Evolutionary conservation across 2,113 vertebrate genomes (phyloP).

Genomic region (Colossoma macropomum): DNA sequence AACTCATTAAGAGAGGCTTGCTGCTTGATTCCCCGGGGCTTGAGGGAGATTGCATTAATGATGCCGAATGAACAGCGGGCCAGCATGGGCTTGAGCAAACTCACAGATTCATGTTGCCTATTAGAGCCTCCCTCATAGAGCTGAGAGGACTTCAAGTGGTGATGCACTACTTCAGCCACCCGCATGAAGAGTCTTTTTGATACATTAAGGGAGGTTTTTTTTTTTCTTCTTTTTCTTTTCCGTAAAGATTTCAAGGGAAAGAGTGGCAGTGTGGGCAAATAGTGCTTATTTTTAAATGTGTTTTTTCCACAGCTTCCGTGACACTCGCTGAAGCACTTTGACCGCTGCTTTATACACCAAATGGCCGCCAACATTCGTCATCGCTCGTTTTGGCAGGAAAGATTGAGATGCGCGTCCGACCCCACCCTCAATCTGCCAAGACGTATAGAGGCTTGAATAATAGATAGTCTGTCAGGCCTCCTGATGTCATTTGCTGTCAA

Average conservation of each 20-base stretch:
- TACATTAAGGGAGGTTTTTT: background rate
- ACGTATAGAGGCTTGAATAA: constrained; percentile 65
- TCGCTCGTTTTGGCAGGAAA: constrained; percentile 30
- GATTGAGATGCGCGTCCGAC: constrained; percentile 61
- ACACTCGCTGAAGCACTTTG: background rate
- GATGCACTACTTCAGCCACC: background rate
- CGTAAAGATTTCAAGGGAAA: background rate
- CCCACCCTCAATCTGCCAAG: constrained; percentile 57
- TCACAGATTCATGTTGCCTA: background rate
- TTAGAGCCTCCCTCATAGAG: background rate
- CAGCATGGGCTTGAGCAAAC: background rate
- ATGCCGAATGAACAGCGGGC: constrained; percentile 1
- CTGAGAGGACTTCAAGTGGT: background rate
- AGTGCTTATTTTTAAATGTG: background rate
- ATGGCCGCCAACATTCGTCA: constrained; percentile 29
- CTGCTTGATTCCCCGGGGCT: constrained; percentile 24
- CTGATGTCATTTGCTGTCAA: constrained; percentile 56
- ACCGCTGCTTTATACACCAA: background rate
- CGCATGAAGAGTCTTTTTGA: background rate
- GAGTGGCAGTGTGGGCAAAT: background rate
- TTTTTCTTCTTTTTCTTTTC: background rate
- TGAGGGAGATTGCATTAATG: constrained; percentile 45
- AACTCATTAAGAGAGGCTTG: constrained; percentile 36
- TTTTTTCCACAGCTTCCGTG: background rate
- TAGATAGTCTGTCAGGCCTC: constrained; percentile 64